These are phyloP conservation scores for Phaetusa simplex DNA, from an alignment of 2,113 vertebrate species.

Conservation along the genomic window DNA sequence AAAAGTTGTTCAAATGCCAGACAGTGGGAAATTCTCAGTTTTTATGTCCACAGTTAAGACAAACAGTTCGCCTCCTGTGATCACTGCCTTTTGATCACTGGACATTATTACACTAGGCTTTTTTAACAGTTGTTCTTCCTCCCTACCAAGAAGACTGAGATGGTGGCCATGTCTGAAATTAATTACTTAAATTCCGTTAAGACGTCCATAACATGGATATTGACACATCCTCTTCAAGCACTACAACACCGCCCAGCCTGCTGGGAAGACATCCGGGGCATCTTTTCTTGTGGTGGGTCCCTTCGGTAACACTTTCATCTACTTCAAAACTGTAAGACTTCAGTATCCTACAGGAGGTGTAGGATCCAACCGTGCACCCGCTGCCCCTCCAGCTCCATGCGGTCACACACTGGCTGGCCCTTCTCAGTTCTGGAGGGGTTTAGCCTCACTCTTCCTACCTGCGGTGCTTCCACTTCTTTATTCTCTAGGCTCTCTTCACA, in stretches of 20 bases:
- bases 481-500: fast-evolving
- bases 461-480: fast-evolving
- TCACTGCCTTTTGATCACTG: too few species aligned
- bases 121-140: not conserved
- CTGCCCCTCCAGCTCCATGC: fast-evolving
- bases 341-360: fast-evolving
- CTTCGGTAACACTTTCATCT: fast-evolving
- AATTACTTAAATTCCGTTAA: not conserved
- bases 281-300: fast-evolving
- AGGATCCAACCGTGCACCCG: fast-evolving
- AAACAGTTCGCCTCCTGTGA: not conserved
- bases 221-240: fast-evolving
- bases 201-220: fast-evolving
- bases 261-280: fast-evolving
- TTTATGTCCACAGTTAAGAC: too few species aligned
- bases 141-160: not conserved
- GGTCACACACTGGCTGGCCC: fast-evolving
- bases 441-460: fast-evolving
- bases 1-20: not conserved
- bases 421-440: fast-evolving
- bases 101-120: not conserved
- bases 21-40: not conserved
- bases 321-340: fast-evolving
- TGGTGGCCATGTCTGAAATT: not conserved
- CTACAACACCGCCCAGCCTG: fast-evolving